Percentiles rank a stretch among this genome's conserved stretches.
These are phyloP conservation scores for Rallus limicola DNA, from an alignment of 2,113 vertebrate genomes.

Conservation along the genomic window DNA sequence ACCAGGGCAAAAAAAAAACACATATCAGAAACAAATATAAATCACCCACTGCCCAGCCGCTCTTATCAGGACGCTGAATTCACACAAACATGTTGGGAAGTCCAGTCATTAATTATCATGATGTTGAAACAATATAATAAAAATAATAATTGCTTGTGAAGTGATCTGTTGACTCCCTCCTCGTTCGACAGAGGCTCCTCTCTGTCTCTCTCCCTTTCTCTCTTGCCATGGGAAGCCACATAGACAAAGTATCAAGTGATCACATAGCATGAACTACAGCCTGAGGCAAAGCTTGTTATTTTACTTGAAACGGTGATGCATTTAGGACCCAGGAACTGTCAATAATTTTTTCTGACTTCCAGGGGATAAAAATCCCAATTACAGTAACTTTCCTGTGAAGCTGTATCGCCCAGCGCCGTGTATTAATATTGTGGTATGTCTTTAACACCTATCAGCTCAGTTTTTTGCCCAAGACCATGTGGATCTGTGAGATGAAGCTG, in stretches of 20 bases:
- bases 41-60: slow-evolving; percentile 12
- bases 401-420: background rate
- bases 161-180: slow-evolving; percentile 35
- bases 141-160: slow-evolving; percentile 49
- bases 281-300: slow-evolving; percentile 63
- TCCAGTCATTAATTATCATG: slow-evolving; percentile 54
- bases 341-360: slow-evolving; percentile 63
- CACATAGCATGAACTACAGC: slow-evolving; percentile 66
- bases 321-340: slow-evolving; percentile 64
- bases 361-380: slow-evolving; percentile 62
- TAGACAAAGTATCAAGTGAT: slow-evolving; percentile 57
- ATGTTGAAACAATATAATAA: slow-evolving; percentile 61
- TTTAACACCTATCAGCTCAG: background rate
- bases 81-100: slow-evolving; percentile 36
- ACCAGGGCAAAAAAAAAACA: background rate
- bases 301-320: slow-evolving; percentile 62
- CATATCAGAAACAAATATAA: slow-evolving; percentile 26
- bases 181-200: slow-evolving; percentile 16
- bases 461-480: background rate
- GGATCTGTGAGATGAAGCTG: background rate
- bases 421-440: background rate
- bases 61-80: slow-evolving; percentile 6
- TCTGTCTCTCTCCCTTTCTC: slow-evolving; percentile 39
- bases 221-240: slow-evolving; percentile 25
- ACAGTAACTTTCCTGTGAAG: slow-evolving; percentile 13